phyloP scores from a whole-genome alignment of 2,888 invertebrate species.

The Phoronis australis region DNA sequence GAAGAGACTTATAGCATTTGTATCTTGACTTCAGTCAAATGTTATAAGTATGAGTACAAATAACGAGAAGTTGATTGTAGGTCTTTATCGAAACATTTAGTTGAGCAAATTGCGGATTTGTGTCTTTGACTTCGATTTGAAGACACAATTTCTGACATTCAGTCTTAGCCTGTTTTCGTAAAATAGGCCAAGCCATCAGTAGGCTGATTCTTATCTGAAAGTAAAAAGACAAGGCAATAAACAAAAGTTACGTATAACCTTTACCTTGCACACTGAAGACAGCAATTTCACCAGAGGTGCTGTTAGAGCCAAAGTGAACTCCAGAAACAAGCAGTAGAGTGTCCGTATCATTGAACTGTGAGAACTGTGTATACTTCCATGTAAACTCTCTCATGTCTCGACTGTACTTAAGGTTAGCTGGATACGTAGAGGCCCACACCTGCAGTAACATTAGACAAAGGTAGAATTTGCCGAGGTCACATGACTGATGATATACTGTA shows the following conservation, averaged over 20 bases:
- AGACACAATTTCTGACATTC: too few species aligned
- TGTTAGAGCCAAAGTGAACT: constrained; percentile 73
- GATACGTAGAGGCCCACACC: constrained; percentile 74
- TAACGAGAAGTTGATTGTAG: too few species aligned
- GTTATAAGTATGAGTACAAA: too few species aligned
- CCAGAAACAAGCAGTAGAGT: constrained; percentile 76
- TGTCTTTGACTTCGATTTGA: too few species aligned
- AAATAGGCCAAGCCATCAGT: neutral
- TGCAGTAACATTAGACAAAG: too few species aligned
- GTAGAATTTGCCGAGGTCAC: too few species aligned
- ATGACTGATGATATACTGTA: too few species aligned
- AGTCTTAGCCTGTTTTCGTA: neutral
- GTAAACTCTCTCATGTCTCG: constrained; percentile 74
- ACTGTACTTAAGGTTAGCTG: constrained; percentile 61
- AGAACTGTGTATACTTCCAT: constrained; percentile 83
- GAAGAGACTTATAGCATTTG: too few species aligned
- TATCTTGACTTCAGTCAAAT: too few species aligned
- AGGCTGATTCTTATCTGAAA: neutral
- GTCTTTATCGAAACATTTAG: too few species aligned
- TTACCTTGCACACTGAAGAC: constrained; percentile 70
- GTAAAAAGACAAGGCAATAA: neutral
- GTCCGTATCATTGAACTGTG: constrained; percentile 77
- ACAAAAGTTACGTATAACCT: neutral
- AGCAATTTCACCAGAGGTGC: constrained; percentile 81
- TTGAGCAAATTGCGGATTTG: too few species aligned